phyloP scores from a whole-genome alignment of 2,797 vertebrate species.

The Tarsius wallacei region DNA sequence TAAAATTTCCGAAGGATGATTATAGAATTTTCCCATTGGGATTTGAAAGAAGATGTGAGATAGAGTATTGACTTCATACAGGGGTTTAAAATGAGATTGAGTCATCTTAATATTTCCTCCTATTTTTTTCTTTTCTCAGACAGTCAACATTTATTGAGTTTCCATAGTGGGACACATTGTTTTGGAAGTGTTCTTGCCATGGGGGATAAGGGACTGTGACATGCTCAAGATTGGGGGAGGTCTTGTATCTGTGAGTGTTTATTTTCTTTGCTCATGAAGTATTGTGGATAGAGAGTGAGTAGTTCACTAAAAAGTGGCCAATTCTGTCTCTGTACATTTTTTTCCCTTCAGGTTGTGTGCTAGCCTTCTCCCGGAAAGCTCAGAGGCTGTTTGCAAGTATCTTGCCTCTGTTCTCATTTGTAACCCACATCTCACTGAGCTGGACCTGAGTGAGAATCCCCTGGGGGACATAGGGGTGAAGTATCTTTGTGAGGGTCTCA shows the following conservation, averaged over 20 bases:
- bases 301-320: not conserved
- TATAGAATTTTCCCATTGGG: not conserved
- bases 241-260: not conserved
- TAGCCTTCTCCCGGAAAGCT: slow-evolving; percentile 66
- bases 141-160: not conserved
- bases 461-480: slow-evolving; percentile 70
- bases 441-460: slow-evolving; percentile 73
- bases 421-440: slow-evolving; percentile 72
- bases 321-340: slow-evolving; percentile 5
- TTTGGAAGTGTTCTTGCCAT: slow-evolving; percentile 35
- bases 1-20: slow-evolving; percentile 11
- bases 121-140: slow-evolving; percentile 16
- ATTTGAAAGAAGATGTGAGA: slow-evolving; percentile 36
- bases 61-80: slow-evolving; percentile 18
- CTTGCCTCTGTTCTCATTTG: slow-evolving; percentile 70
- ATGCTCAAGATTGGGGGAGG: not conserved
- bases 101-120: slow-evolving; percentile 37
- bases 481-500: slow-evolving; percentile 76
- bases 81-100: slow-evolving; percentile 52
- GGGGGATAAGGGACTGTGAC: not conserved
- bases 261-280: slow-evolving; percentile 39
- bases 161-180: not conserved
- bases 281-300: not conserved
- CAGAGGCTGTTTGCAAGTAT: slow-evolving; percentile 58
- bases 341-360: slow-evolving; percentile 53